Conservation (phyloP, 1,140 invertebrate genomes). For the Eciton burchellii region DNA sequence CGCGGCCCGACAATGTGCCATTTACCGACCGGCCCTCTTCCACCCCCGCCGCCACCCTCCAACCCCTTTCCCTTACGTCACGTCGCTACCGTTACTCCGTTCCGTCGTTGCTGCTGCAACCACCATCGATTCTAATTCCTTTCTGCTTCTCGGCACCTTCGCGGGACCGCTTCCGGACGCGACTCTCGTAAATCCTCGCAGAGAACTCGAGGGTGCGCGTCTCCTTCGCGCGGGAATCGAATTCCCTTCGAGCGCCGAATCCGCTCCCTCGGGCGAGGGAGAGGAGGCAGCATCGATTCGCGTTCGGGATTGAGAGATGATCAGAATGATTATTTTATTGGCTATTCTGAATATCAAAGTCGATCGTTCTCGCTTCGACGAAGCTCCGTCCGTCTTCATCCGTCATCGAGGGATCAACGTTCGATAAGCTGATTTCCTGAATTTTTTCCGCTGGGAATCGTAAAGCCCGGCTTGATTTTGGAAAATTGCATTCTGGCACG, state of each 20-base stretch:
- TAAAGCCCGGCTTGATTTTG: constrained; percentile 33
- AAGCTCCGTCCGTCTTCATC: constrained; percentile 61
- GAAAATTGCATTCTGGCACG: constrained; percentile 38
- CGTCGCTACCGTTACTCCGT: constrained; percentile 1
- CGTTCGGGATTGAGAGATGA: no score
- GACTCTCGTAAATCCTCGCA: constrained; percentile 45
- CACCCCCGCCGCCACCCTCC: background rate
- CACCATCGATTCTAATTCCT: constrained; percentile 43
- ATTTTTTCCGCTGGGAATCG: constrained; percentile 62
- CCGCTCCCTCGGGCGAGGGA: no score
- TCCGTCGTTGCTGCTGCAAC: constrained; percentile 30
- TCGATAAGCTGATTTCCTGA: constrained; percentile 60
- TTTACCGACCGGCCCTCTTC: constrained; percentile 59
- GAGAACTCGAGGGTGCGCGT: background rate
- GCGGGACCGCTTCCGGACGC: constrained; percentile 36
- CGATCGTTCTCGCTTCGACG: constrained; percentile 31
- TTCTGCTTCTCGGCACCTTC: constrained; percentile 42
- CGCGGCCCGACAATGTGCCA: constrained; percentile 65
- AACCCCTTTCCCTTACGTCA: constrained; percentile 27
- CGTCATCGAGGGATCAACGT: constrained; percentile 51
- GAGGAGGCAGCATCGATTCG: no score
- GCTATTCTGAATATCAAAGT: no score
- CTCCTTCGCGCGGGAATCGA: constrained; percentile 28
- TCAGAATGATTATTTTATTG: no score
- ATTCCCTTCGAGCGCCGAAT: constrained; percentile 30